These are phyloP conservation scores for Anthophora plumipes DNA, from an alignment of 2,888 invertebrate species.

Conservation along the genomic window DNA sequence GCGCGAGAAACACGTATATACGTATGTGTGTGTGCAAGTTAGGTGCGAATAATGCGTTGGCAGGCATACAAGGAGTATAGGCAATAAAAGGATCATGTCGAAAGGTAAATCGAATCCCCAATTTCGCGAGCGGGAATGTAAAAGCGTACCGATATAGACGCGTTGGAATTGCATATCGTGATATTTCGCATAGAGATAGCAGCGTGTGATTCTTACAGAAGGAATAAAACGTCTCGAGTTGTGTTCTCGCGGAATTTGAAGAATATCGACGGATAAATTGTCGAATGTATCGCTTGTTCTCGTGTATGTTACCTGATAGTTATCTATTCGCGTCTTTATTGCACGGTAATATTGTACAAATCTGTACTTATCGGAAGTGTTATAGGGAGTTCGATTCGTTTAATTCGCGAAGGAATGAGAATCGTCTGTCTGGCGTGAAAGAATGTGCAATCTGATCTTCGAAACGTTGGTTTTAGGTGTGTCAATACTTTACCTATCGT, in stretches of 20 bases:
- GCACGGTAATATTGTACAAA: too few relatives aligned
- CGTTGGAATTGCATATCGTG: background rate
- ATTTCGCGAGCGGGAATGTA: constrained; percentile 12
- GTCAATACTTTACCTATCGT: too few relatives aligned
- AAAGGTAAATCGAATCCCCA: constrained; percentile 30
- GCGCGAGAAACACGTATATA: background rate
- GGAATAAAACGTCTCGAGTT: background rate
- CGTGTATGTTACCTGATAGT: too few relatives aligned
- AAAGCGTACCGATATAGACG: constrained; percentile 22
- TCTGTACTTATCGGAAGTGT: too few relatives aligned
- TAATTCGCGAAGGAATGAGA: too few relatives aligned
- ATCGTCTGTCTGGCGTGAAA: too few relatives aligned
- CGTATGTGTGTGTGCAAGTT: constrained; percentile 22
- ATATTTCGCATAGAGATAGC: constrained; percentile 7
- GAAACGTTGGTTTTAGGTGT: too few relatives aligned
- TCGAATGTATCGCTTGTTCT: too few relatives aligned
- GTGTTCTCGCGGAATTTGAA: background rate
- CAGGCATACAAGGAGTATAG: constrained; percentile 19
- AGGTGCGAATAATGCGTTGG: constrained; percentile 35
- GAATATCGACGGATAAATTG: too few relatives aligned
- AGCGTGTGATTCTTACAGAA: background rate
- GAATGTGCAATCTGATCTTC: too few relatives aligned
- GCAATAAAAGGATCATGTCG: constrained; percentile 30
- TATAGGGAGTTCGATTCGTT: too few relatives aligned
- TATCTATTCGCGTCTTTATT: too few relatives aligned